Percentiles rank a stretch among this genome's conserved stretches.
Conservation (phyloP, 2,888 invertebrate genomes). For the Dorcus parallelipipedus region DNA sequence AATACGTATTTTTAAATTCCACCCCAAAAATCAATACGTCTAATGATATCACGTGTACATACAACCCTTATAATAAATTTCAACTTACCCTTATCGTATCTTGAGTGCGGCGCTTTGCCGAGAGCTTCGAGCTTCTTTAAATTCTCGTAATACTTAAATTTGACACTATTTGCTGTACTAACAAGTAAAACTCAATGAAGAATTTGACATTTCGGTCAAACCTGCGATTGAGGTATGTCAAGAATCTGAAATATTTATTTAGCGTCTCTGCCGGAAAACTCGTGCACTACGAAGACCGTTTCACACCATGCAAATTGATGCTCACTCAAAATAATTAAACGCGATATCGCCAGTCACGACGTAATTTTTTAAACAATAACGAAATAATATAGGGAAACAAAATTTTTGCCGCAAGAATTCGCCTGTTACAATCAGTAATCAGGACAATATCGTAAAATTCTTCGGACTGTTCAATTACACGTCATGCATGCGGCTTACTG, state of each 20-base stretch:
- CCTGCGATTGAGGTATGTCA: conserved; percentile 63
- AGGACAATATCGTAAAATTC: not conserved
- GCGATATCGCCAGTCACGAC: too few relatives aligned
- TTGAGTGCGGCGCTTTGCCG: not conserved
- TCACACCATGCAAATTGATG: too few relatives aligned
- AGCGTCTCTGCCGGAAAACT: conserved; percentile 59
- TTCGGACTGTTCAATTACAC: not conserved
- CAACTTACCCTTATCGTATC: conserved; percentile 26
- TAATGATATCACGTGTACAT: conserved; percentile 33
- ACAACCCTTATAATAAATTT: conserved; percentile 20
- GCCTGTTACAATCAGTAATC: not conserved
- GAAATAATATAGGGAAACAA: too few relatives aligned
- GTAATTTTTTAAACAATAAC: too few relatives aligned
- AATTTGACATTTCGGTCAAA: conserved; percentile 72
- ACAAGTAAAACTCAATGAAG: conserved; percentile 49
- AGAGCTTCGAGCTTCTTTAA: not conserved
- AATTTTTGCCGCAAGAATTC: not conserved
- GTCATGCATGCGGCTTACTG: conserved; percentile 25
- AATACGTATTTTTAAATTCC: conserved; percentile 25
- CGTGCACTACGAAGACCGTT: conserved; percentile 36
- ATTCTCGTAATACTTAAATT: conserved; percentile 28
- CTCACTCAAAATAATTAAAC: too few relatives aligned
- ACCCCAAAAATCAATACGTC: conserved; percentile 41
- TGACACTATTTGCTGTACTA: conserved; percentile 42
- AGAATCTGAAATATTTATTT: conserved; percentile 68